Evolutionary conservation across 2,113 vertebrate genomes (phyloP), one percentile per base, ranked within the genome.

Genomic region (Morone chrysops): DNA sequence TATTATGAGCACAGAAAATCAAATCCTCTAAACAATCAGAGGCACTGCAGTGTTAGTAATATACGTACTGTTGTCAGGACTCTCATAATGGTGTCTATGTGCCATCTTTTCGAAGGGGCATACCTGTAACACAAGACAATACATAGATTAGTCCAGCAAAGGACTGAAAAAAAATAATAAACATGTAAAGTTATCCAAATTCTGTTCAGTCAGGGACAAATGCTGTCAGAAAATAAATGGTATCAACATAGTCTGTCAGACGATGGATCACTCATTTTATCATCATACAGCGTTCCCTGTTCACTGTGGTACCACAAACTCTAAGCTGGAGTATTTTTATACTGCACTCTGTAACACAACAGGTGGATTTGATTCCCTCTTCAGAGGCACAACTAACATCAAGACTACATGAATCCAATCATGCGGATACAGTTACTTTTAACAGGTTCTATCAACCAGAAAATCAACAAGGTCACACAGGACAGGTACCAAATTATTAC

Each of bases 41-140:
- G 20, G 18, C 13, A 67, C 4, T 22, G 2, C 1, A 20, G 5
- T 25, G 13, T 25, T 14, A 51, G 10, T 22, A 57, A 53, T 70
- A 47, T 85, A 95, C 97, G 92, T 95, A 99, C 98, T 70, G 97
- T 99, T 75, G 98, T 99, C 87, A 99, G 90, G 84, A 99, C 98
- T 92, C 98, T 96, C 98, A 99, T 99, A 76, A 99, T 98, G 10
- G 98, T 99, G 94, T 99, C 98, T 95, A 99, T 99, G 93, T 99
- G 98, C 98, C 98, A 99, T 94, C 98, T 96, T 95, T 99, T 99
- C 31, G 98, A 99, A 85, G 98, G 98, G 57, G 98, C 98, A 14
- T 99, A 99, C 90, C 98, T 99, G 90, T 3, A 78, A 89, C 18
- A 69, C 38, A 84, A 84, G 31, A 90, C 16, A 90, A 94, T 69